Evolutionary conservation across 1,140 invertebrate species (phyloP).

Genomic region (Neotoxoptera formosana): DNA sequence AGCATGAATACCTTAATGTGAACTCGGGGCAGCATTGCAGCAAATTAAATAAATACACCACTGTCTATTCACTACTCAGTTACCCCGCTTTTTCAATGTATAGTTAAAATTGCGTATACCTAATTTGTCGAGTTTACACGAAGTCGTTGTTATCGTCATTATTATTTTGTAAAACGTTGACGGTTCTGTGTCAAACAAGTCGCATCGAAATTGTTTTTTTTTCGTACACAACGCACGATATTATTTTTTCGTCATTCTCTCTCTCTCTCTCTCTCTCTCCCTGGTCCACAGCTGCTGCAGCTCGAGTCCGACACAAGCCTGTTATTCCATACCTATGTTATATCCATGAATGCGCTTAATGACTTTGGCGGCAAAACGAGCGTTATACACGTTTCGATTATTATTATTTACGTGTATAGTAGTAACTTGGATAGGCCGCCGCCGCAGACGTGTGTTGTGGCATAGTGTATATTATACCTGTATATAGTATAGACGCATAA

Average conservation of each 20-base stretch:
- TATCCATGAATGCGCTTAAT: slow-evolving; percentile 26
- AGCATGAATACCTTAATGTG: background rate
- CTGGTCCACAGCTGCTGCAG: background rate
- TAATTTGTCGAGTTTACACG: background rate
- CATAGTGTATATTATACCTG: slow-evolving; percentile 5
- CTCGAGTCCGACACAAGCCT: background rate
- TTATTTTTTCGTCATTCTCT: background rate
- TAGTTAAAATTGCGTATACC: background rate
- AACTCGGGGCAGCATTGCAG: background rate
- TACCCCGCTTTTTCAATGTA: background rate
- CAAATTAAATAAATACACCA: background rate
- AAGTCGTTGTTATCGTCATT: background rate
- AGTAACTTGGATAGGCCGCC: background rate
- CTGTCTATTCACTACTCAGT: background rate
- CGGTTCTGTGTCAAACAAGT: background rate
- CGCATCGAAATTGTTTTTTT: slow-evolving; percentile 17
- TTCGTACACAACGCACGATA: background rate
- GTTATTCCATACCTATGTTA: background rate
- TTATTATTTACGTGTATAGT: background rate
- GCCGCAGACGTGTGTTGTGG: background rate
- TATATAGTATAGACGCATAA: slow-evolving; percentile 25
- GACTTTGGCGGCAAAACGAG: slow-evolving; percentile 37
- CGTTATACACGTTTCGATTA: slow-evolving; percentile 37
- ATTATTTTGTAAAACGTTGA: background rate
- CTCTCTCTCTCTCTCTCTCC: background rate